Base-by-base conservation (phyloP, 2,797 vertebrate species). In the Thaleichthys pacificus region DNA sequence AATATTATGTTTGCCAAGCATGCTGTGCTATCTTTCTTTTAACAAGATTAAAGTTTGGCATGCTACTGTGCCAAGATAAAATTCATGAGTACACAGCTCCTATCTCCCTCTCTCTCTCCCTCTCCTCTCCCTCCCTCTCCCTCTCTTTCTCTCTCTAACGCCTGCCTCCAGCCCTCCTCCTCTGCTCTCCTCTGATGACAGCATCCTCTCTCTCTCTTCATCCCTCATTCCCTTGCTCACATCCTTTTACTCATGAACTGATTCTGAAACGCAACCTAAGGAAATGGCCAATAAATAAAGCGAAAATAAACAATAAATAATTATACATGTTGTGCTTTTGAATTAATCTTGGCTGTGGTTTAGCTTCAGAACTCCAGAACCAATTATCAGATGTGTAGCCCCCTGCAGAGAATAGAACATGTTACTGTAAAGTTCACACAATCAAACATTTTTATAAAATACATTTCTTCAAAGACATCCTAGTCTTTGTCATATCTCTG, bases 21-120 rank as follows among this genome's bases (percentile, higher is more conserved):
- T 71, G 68, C 58, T 78, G 68, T 71, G 67, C 74, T 75, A 71
- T 77, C 78, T 72, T 67, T 9, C 54, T 64, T 77, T 78, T 78
- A 82, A 80, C 70, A 68, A 80, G 76, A 78, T 80, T 84, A 77
- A 84, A 77, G 71, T 38, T 28, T 51, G 64, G 69, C 42, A 54
- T 71, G 76, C 73, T 61, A 66, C 65, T 66, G 69, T n/a, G 19
- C 58, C 28, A 15, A 69, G 80, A 84, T 80, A 80, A 73, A 68
- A 76, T 82, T 78, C 72, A 80, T 12, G 14, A 72, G 64, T 65
- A 61, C 32, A 58, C 65, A 57, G 26, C 65, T 26, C 66, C 19
- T 54, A 49, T 60, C 42, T 30, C 14, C 38, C 22, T 42, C 35
- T 61, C 51, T 49, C 22, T 3, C 14, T 3, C 62, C 22, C 12